Evolutionary conservation across 2,113 vertebrate species (phyloP).

Genomic region (Corvus cornix): DNA sequence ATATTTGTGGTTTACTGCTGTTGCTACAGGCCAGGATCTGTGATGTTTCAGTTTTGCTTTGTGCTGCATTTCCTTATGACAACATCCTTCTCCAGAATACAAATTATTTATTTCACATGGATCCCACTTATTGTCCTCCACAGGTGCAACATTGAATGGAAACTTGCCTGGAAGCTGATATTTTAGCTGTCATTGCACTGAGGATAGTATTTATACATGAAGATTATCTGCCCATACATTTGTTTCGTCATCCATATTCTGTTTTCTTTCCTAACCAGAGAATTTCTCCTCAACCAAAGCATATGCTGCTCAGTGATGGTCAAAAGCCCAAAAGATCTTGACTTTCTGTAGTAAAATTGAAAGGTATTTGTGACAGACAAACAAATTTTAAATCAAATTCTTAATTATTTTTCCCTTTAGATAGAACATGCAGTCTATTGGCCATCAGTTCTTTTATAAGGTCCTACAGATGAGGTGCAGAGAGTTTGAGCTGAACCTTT

Average conservation of each 20-base stretch:
- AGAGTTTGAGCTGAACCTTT: background rate
- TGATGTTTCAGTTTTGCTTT: background rate
- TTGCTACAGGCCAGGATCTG: background rate
- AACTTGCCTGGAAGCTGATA: background rate
- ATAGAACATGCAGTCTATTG: background rate
- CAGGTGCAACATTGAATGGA: background rate
- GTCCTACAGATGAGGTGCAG: background rate
- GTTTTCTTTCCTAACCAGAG: background rate
- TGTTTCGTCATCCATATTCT: background rate
- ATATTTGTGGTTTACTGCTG: conserved; percentile 3
- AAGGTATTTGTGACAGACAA: background rate
- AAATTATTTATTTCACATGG: background rate
- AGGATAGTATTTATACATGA: background rate
- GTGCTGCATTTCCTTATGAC: background rate
- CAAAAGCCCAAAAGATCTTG: background rate
- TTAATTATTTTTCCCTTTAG: background rate
- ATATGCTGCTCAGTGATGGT: background rate
- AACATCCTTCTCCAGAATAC: background rate
- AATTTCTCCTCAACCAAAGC: background rate
- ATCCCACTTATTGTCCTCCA: background rate
- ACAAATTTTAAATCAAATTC: background rate
- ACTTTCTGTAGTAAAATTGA: background rate
- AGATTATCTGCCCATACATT: background rate
- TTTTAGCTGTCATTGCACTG: background rate
- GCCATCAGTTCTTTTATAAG: background rate